Evolutionary conservation across 2,888 invertebrate species (phyloP), one percentile per base, ranked within the genome.

Genomic region (Mimas tiliae): DNA sequence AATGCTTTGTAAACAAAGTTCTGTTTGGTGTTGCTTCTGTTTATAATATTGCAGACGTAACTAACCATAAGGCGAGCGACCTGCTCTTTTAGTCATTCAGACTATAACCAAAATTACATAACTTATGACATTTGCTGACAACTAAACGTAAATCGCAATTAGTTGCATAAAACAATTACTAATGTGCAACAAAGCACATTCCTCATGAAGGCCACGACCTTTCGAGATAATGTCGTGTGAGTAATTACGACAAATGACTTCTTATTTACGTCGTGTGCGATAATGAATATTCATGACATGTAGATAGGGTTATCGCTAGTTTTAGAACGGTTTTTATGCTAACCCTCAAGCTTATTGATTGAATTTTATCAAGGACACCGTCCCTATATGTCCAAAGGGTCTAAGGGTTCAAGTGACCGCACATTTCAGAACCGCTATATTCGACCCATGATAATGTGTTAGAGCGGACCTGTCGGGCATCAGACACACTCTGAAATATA

Each of bases 231-330:
- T 67, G 69, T 71, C 67, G 80, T 76, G 76, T 84, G 83, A 87
- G 86, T 84, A 88, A 89, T 88, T 87, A 78, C 71, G 77, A 84
- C 85, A 85, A 86, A 85, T 82, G 74, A 66, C 67, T 74, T 79
- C 73, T 79, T 84, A 66, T 66, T 66, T 65, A 65, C 55, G 65
- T 55, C 47, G 50, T 63, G 33, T 63, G 45, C 38, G 53, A 45
- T 63, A 63, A 48, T 64, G 45, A 45, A 58, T 58, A 58, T 58
- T 19, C 45, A 55, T 34, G 27, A n/a, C 16, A 62, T 62, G n/a
- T n/a, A 19, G 19, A 62, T 62, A 14, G 42, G 58, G 42, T 58
- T 58, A 58, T 58, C 58, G 42, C 42, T 9, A 16, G 50, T 50
- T 50, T 50, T 50, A 50, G 50, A 50, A 6, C 6, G 38, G 38